Conservation (phyloP, 2,888 invertebrate genomes). For the Spilosoma lubricipeda region DNA sequence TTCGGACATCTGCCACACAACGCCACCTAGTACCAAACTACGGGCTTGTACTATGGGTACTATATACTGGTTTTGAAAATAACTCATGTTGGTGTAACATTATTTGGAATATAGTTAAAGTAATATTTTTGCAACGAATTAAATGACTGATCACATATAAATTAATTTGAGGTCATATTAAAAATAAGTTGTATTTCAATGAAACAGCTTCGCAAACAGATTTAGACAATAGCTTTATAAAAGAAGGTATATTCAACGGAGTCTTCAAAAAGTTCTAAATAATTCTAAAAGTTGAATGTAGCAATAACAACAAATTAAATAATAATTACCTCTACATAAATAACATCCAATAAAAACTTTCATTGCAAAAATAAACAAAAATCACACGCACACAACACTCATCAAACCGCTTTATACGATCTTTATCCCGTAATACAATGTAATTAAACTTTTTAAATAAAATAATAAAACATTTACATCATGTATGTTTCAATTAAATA, state of each 20-base stretch:
- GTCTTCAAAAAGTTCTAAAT: conserved; percentile 37
- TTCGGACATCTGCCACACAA: too few species aligned
- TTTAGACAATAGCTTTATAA: background rate
- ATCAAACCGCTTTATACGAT: conserved; percentile 25
- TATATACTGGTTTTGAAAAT: background rate
- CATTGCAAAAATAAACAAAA: conserved; percentile 52
- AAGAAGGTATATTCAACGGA: conserved; percentile 17
- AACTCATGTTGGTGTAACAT: background rate
- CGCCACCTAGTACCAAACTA: too few species aligned
- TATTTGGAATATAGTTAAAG: background rate
- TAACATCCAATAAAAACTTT: conserved; percentile 65
- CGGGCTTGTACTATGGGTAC: background rate
- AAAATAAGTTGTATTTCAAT: background rate
- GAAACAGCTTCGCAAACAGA: conserved; percentile 16
- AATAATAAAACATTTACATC: conserved; percentile 2
- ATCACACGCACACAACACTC: conserved; percentile 52
- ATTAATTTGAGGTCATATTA: background rate
- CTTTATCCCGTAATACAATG: conserved; percentile 15
- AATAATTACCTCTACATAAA: conserved; percentile 52
- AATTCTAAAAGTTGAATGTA: conserved; percentile 40
- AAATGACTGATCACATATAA: background rate
- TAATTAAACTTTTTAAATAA: conserved; percentile 8
- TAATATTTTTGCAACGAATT: background rate
- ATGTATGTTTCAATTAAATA: background rate
- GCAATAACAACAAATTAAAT: conserved; percentile 58